Percentiles rank a stretch among this genome's conserved stretches.
These are phyloP conservation scores for Muscicapa adusta DNA, from an alignment of 2,113 vertebrate genomes.

Conservation along the genomic window DNA sequence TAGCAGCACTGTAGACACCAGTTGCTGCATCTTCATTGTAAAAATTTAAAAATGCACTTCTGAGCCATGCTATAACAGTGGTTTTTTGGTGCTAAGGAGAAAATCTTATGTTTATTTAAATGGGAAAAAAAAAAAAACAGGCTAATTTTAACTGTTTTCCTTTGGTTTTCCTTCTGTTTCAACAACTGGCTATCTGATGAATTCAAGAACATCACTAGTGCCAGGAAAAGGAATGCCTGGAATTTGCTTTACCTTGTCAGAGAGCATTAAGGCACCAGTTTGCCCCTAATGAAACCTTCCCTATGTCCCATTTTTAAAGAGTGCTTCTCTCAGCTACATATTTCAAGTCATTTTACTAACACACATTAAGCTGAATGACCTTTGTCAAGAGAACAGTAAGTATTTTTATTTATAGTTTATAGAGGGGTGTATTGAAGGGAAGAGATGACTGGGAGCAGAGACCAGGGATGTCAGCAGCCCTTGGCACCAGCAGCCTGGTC, in stretches of 20 bases:
- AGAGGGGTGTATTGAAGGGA: not conserved
- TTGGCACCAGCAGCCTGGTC: accelerated
- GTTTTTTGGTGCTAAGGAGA: not conserved
- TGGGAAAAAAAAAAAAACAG: not conserved
- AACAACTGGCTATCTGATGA: not conserved
- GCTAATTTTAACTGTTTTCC: not conserved
- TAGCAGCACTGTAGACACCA: not conserved
- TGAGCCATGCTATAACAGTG: not conserved
- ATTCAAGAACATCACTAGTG: not conserved
- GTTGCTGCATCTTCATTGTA: not conserved
- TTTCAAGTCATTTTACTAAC: not conserved
- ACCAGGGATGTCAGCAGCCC: not conserved
- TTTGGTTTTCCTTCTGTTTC: not conserved
- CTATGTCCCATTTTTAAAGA: not conserved
- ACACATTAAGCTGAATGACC: not conserved
- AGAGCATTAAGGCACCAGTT: not conserved
- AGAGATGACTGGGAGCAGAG: not conserved
- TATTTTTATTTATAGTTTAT: not conserved
- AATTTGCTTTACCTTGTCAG: not conserved
- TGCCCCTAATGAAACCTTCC: not conserved
- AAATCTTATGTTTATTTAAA: not conserved
- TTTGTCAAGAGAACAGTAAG: not conserved
- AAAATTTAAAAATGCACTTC: not conserved
- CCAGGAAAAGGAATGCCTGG: not conserved
- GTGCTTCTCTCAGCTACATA: not conserved